Base-by-base conservation (phyloP, 1,140 invertebrate species). In the Pteromalus puparum region DNA sequence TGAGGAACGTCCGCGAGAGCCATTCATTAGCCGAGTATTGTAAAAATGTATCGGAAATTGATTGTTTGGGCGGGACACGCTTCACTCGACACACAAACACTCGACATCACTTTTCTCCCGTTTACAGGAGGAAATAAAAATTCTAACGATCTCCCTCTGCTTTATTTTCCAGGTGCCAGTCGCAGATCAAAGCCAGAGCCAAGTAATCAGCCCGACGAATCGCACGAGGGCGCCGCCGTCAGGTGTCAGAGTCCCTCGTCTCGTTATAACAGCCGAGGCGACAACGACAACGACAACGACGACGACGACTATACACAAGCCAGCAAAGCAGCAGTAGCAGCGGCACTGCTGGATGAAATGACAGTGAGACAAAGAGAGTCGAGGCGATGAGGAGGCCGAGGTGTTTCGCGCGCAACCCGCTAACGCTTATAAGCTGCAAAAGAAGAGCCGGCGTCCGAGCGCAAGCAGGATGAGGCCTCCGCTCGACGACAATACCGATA, bases 401-500 rank as follows among this genome's bases (percentile, higher is more conserved):
- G 53, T n/a, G 53, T n/a, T 61, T 61, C 53, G 21, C 53, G 53
- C 48, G 15, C 48, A 53, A 53, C 1, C 21, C 18, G 53, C 18
- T 21, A n/a, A 18, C 18, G 53, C 18, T 61, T 5, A 15, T 15
- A 10, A 10, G 12, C 42, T 5, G 53, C 15, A 61, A 21, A 61
- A 61, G 53, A 61, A 61, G 53, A 61, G 30, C 6, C 74, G n/a
- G 15, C 30, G 75, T 77, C 42, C 28, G 30, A 61, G n/a, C 18
- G 38, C 53, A 30, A n/a, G 67, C 80, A 73, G 74, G 82, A 76
- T 77, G 81, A 83, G 72, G 74, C 81, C 38, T 13, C 30, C 48
- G 38, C 26, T 53, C 53, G 21, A 61, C 53, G 53, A 61, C 53
- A 61, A 38, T 73, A 34, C 34, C 72, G 72, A 73, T 70, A 30